Conservation (phyloP, 1,140 invertebrate species). For the Lepidurus apus region DNA sequence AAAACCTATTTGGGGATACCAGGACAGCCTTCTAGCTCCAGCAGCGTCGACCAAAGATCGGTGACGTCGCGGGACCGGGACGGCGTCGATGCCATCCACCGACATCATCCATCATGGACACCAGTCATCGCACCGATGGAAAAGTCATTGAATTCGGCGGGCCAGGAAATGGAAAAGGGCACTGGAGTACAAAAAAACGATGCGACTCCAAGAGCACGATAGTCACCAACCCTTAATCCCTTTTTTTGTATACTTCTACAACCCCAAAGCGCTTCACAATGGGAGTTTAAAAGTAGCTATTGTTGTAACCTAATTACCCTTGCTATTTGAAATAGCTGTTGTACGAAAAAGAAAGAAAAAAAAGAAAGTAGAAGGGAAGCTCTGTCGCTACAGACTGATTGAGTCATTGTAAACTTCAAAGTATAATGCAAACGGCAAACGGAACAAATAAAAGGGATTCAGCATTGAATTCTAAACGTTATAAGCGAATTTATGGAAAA, state of each 20-base stretch:
- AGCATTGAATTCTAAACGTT: background rate
- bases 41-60: background rate
- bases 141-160: constrained; percentile 19
- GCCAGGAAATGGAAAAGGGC: constrained; percentile 20
- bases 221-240: background rate
- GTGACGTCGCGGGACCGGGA: constrained; percentile 11
- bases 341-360: background rate
- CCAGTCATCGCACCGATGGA: constrained; percentile 16
- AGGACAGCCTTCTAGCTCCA: background rate
- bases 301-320: constrained; percentile 22
- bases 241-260: background rate
- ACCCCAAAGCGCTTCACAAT: constrained; percentile 3
- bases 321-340: background rate
- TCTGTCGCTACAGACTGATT: background rate
- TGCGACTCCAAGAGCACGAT: background rate
- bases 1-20: background rate
- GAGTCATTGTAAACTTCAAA: background rate
- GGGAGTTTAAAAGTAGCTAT: background rate
- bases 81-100: constrained; percentile 12
- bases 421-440: background rate
- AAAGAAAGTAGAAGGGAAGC: background rate
- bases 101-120: constrained; percentile 9
- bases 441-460: background rate
- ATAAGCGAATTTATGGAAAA: background rate
- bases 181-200: constrained; percentile 12